phyloP scores from a whole-genome alignment of 2,888 invertebrate species.

The Drosophila tripunctata region DNA sequence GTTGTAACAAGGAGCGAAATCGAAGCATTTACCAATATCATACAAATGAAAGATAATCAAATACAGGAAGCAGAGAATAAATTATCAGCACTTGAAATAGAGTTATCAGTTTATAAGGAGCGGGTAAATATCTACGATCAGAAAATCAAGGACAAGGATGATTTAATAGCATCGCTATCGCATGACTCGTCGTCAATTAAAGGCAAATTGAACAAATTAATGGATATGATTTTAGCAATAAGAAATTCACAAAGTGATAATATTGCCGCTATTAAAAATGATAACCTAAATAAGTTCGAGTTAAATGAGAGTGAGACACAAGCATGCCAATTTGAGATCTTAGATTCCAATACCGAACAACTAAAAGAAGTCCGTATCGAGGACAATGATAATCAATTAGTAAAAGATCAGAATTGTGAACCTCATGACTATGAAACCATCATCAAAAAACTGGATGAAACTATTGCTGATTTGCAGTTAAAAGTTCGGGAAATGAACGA shows the following conservation, averaged over 20 bases:
- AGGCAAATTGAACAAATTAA: neutral
- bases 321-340: neutral
- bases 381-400: too few relatives aligned
- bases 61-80: neutral
- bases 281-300: neutral
- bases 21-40: neutral
- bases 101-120: neutral
- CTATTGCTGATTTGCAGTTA: neutral
- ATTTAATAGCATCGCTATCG: neutral
- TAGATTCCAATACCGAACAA: too few relatives aligned
- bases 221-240: neutral
- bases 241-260: neutral
- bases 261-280: neutral
- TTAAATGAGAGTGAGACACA: neutral
- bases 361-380: neutral
- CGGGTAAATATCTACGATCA: neutral
- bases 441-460: neutral
- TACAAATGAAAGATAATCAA: neutral
- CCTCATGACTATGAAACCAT: neutral
- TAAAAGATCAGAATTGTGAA: too few relatives aligned
- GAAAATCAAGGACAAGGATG: slow-evolving; percentile 1
- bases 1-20: neutral
- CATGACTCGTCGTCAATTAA: neutral
- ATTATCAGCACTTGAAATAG: neutral
- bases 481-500: neutral